phyloP scores from a whole-genome alignment of 2,888 invertebrate species.

The Drosophila rellima region DNA sequence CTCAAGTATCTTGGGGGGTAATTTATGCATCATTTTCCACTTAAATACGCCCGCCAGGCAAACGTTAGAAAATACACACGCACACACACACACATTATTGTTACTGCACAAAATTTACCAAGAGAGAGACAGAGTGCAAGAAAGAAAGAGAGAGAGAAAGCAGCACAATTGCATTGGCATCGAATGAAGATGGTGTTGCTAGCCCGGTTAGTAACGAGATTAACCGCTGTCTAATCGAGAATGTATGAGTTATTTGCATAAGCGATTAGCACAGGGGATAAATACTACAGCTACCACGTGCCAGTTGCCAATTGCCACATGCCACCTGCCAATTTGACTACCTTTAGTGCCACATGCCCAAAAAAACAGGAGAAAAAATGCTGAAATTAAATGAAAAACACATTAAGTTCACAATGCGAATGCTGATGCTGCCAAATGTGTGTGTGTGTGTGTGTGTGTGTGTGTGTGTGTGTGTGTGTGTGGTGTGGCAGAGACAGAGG shows the following conservation, averaged over 20 bases:
- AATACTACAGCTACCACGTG: slow-evolving; percentile 12
- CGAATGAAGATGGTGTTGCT: slow-evolving; percentile 13
- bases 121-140: neutral
- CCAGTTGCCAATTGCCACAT: neutral
- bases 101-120: slow-evolving; percentile 36
- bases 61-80: slow-evolving; percentile 1
- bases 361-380: slow-evolving; percentile 7
- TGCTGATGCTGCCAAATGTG: neutral
- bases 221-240: slow-evolving; percentile 67
- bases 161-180: slow-evolving; percentile 51
- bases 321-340: slow-evolving; percentile 4
- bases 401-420: slow-evolving; percentile 25
- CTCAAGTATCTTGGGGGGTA: slow-evolving; percentile 60
- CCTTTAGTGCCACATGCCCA: slow-evolving; percentile 2
- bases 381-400: slow-evolving; percentile 51
- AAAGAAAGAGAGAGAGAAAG: neutral
- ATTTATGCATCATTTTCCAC: slow-evolving; percentile 79
- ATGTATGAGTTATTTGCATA: slow-evolving; percentile 71
- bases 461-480: neutral
- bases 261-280: slow-evolving; percentile 43
- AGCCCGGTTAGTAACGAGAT: slow-evolving; percentile 43
- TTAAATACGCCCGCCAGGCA: slow-evolving; percentile 52
- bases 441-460: neutral
- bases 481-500: neutral
- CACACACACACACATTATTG: no score